Base-by-base conservation (phyloP, 2,113 vertebrate species). In the Hassar affinis region DNA sequence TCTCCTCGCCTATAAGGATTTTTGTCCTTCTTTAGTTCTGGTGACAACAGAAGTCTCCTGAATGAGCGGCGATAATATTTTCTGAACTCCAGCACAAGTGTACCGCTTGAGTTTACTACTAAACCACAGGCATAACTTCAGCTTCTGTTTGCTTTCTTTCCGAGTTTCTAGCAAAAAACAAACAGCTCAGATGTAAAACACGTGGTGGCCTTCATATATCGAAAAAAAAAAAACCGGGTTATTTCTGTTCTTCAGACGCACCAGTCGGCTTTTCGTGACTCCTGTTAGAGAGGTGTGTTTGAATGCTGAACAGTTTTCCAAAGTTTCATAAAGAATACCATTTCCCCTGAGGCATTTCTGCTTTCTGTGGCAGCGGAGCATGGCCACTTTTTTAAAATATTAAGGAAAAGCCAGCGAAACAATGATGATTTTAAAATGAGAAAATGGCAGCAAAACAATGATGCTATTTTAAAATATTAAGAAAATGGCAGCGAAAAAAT, bases 311-410 rank as follows among this genome's bases (percentile, higher is more conserved):
- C 57, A 64, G 49, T 87, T 72, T 49, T 69, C 9, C 86, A 83
- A 80, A 47, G 84, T 84, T 66, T 84, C 27, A 75, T 77, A 56
- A 83, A 74, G 35, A 83, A 88, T 87, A 84, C 84, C 59, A 80
- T 80, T 90, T 81, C 81, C 88, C 89, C 72, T 85, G 78, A 54
- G 10, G 38, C 78, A 49, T 33, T 79, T 22, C 72, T 85, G 80
- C 82, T 86, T 88, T 85, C 75, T 88, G 85, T 84, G 80, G 83
- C 38, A n/a, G n/a, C n/a, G n/a, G n/a, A n/a, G n/a, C n/a, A n/a
- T n/a, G n/a, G n/a, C n/a, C n/a, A n/a, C n/a, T n/a, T n/a, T n/a
- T n/a, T n/a, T n/a, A n/a, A 35, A 66, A 66, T 27, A 61, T 47
- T 47, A 66, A n/a, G n/a, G n/a, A n/a, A n/a, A n/a, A n/a, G n/a